Evolutionary conservation across 2,113 vertebrate genomes (phyloP).

Genomic region (Eolophus roseicapilla): DNA sequence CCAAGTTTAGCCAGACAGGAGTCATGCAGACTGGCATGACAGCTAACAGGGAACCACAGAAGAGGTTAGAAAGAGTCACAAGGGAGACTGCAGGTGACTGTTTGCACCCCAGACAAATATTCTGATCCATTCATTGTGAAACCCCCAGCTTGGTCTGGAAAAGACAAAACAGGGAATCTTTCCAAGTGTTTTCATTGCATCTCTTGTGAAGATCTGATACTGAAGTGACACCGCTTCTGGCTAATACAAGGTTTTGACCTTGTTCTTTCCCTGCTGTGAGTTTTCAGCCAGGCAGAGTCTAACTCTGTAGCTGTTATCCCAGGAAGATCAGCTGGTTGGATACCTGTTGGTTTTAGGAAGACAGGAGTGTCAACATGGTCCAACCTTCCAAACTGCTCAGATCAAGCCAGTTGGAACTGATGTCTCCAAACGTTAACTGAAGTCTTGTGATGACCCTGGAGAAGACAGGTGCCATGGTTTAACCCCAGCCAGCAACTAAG

Average conservation of each 20-base stretch:
- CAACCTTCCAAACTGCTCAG: not conserved
- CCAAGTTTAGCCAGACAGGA: not conserved
- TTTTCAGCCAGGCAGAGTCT: not conserved
- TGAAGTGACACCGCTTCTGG: not conserved
- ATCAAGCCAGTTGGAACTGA: not conserved
- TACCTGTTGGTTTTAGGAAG: not conserved
- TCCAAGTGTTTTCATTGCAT: rapidly evolving
- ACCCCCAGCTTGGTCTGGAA: not conserved
- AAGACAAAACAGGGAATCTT: not conserved
- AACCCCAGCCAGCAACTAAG: not conserved
- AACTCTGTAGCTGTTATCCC: not conserved
- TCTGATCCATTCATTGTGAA: not conserved
- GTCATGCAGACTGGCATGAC: not conserved
- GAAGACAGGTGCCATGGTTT: not conserved
- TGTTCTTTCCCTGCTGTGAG: not conserved
- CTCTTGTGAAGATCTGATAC: not conserved
- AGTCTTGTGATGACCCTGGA: not conserved
- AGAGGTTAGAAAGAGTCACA: not conserved
- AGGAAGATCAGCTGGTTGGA: not conserved
- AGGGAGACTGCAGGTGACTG: not conserved
- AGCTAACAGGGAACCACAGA: not conserved
- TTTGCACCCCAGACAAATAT: not conserved
- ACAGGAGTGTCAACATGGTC: rapidly evolving
- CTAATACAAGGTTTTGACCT: rapidly evolving
- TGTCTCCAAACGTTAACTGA: not conserved